phyloP scores from a whole-genome alignment of 2,797 vertebrate species.

The Pteropus rufus region DNA sequence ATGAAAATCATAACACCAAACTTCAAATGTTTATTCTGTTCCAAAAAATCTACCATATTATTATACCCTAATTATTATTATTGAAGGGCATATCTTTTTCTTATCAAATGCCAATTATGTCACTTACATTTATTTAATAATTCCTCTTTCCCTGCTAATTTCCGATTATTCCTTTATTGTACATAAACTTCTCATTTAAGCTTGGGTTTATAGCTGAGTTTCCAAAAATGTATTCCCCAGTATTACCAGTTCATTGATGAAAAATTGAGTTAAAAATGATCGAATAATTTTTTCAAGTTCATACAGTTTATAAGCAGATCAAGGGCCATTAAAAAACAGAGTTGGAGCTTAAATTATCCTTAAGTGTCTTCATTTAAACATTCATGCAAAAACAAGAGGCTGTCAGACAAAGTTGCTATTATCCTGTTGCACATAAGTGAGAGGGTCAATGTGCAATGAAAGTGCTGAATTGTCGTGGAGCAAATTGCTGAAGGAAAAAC shows the following conservation, averaged over 20 bases:
- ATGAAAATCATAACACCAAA: neutral
- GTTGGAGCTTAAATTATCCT: neutral
- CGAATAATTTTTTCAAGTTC: neutral
- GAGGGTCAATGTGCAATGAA: neutral
- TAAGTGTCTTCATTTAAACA: neutral
- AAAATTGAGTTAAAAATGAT: neutral
- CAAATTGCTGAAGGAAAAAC: neutral
- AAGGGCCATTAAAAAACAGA: neutral
- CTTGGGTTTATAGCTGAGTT: neutral
- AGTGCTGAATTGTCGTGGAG: neutral
- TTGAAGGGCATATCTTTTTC: neutral
- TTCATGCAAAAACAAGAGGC: neutral
- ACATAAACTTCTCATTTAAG: neutral
- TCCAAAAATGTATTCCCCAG: neutral
- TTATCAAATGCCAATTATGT: neutral
- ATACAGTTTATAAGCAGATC: neutral
- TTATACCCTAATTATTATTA: neutral
- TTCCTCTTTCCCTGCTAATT: neutral
- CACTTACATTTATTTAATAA: neutral
- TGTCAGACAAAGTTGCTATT: neutral
- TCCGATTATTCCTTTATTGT: neutral
- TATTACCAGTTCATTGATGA: conserved; percentile 7
- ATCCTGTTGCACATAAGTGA: neutral
- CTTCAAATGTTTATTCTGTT: neutral
- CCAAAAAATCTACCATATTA: neutral